These are phyloP conservation scores for Leptopterna dolabrata DNA, from an alignment of 2,888 invertebrate species.

Conservation along the genomic window DNA sequence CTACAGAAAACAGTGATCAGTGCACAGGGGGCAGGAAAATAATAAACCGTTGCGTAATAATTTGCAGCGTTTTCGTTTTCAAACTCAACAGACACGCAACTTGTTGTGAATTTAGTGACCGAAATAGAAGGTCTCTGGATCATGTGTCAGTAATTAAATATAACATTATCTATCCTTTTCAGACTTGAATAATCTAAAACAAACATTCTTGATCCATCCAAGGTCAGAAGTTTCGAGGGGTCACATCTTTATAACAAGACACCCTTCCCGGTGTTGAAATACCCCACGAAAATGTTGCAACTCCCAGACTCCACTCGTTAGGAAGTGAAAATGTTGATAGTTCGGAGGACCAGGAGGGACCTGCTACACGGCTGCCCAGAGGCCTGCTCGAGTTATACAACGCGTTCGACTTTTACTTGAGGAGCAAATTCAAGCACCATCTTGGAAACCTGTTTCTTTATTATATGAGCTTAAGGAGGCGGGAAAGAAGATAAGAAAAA, in stretches of 20 bases:
- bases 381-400: constrained; percentile 26
- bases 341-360: constrained; percentile 21
- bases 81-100: no score
- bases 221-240: neutral
- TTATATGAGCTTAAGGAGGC: neutral
- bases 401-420: constrained; percentile 19
- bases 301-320: neutral
- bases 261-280: neutral
- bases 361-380: neutral
- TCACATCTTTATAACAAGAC: neutral
- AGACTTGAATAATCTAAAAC: neutral
- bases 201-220: neutral
- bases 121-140: no score
- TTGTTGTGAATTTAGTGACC: no score
- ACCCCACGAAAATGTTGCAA: neutral
- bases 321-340: constrained; percentile 30
- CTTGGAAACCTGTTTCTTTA: constrained; percentile 9
- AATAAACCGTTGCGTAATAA: no score
- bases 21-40: no score
- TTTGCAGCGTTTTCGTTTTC: no score
- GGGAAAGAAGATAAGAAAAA: neutral
- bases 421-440: constrained; percentile 1
- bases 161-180: neutral
- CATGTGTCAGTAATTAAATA: no score
- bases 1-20: no score